Conservation (phyloP, 1,140 invertebrate genomes). For the Magallana gigas region DNA sequence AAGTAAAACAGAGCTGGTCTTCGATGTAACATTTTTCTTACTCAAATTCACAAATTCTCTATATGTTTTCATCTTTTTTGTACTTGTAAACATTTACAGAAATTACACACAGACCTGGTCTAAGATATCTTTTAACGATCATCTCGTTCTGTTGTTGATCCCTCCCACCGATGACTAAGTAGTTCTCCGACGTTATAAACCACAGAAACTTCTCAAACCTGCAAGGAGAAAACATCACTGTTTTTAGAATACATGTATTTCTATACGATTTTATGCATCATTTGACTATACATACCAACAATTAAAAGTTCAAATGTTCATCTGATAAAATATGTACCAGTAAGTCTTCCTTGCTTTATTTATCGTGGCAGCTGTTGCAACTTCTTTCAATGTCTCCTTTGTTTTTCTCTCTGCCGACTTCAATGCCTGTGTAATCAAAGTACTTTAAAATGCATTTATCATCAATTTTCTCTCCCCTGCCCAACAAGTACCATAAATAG, state of each 20-base stretch:
- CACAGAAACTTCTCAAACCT: slow-evolving; percentile 99
- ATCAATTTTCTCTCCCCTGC: not conserved
- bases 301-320: not conserved
- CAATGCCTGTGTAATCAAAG: slow-evolving; percentile 84
- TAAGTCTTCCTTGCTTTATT: slow-evolving; percentile 92
- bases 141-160: slow-evolving; percentile 99
- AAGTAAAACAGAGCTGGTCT: too few relatives aligned
- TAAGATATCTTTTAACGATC: slow-evolving; percentile 96
- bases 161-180: slow-evolving; percentile 95
- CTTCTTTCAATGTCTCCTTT: slow-evolving; percentile 96
- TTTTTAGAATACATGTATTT: not conserved
- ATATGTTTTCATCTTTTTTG: too few relatives aligned
- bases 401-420: slow-evolving; percentile 98
- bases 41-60: too few relatives aligned
- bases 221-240: slow-evolving; percentile 36
- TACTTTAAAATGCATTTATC: not conserved
- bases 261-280: not conserved
- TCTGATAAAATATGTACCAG: slow-evolving; percentile 73
- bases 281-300: not conserved
- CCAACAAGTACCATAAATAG: too few relatives aligned
- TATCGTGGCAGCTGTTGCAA: slow-evolving; percentile 87
- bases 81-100: not conserved
- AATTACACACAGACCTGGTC: slow-evolving; percentile 83
- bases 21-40: too few relatives aligned
- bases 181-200: slow-evolving; percentile 99